Evolutionary conservation across 2,797 vertebrate species (phyloP), one percentile per base, ranked within the genome.

Genomic region (Eleutherodactylus coqui): DNA sequence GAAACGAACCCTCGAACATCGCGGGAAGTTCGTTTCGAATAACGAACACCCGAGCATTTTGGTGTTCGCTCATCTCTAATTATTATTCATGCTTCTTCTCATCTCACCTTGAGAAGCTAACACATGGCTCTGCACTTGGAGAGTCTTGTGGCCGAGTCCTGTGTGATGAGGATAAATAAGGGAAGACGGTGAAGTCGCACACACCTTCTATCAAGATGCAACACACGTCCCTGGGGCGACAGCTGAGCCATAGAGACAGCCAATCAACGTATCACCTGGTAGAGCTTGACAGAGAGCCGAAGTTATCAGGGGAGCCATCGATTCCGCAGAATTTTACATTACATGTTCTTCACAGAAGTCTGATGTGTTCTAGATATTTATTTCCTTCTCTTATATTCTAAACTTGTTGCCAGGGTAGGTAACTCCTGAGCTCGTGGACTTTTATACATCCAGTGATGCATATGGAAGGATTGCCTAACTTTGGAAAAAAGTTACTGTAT

Each of bases 61-160:
- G n/a, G n/a, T n/a, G n/a, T n/a, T n/a, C n/a, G n/a, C n/a, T n/a
- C n/a, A n/a, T n/a, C n/a, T n/a, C n/a, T n/a, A n/a, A n/a, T n/a
- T n/a, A n/a, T 55, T 32, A 27, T 47, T 8, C 62, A 36, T 69
- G 79, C 60, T 81, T 67, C 45, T 81, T 21, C 32, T 36, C 60
- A 49, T 45, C 19, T 17, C 4, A 13, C 13, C 17, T 32, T 36
- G 43, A 81, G 67, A 69, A 69, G 2, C n/a, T 8, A 32, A 24
- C 36, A 2, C 3, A 49, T 16, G 24, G 45, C 32, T 47, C 21
- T 24, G 10, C 32, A 1, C 45, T 29, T 21, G 2, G 3, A 27
- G 24, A 13, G 21, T 75, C 11, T 64, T 9, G 10, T 5, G 60
- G 64, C 8, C 32, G 17, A 19, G 5, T 69, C 58, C 58, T 27